These are phyloP conservation scores for Hetaerina titia DNA, from an alignment of 2,888 invertebrate species.

Conservation along the genomic window DNA sequence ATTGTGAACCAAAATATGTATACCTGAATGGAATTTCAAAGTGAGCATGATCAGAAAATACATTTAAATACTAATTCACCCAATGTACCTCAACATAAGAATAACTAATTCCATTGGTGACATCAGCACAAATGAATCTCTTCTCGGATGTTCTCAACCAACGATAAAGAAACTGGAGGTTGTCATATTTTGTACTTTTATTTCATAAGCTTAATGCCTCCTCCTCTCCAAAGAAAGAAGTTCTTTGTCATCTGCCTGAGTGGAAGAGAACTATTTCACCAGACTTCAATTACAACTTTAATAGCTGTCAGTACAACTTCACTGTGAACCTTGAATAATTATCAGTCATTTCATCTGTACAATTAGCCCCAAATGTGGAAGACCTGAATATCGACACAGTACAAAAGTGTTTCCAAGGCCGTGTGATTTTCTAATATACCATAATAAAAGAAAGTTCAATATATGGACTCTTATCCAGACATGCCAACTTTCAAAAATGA, in stretches of 20 bases:
- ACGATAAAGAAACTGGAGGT: not conserved
- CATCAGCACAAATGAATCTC: not conserved
- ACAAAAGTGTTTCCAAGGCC: conserved; percentile 2
- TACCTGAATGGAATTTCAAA: not conserved
- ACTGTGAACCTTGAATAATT: not conserved
- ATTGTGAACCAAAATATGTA: not conserved
- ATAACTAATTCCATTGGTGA: not conserved
- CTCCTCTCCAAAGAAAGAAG: too few relatives aligned
- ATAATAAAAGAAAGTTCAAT: conserved; percentile 13
- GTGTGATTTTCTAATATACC: not conserved
- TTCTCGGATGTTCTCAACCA: not conserved
- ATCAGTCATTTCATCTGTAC: conserved; percentile 9
- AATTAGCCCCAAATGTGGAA: conserved; percentile 27
- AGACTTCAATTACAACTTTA: too few relatives aligned
- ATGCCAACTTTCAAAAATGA: too few relatives aligned
- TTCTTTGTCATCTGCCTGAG: too few relatives aligned
- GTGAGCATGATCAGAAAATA: not conserved
- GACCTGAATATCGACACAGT: not conserved
- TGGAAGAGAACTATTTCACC: too few relatives aligned
- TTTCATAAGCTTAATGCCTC: not conserved
- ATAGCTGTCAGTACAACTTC: not conserved
- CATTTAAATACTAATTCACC: not conserved
- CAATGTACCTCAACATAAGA: not conserved
- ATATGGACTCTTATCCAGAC: not conserved
- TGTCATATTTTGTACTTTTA: not conserved